Conservation (phyloP, 2,113 vertebrate genomes). For the Scortum barcoo region DNA sequence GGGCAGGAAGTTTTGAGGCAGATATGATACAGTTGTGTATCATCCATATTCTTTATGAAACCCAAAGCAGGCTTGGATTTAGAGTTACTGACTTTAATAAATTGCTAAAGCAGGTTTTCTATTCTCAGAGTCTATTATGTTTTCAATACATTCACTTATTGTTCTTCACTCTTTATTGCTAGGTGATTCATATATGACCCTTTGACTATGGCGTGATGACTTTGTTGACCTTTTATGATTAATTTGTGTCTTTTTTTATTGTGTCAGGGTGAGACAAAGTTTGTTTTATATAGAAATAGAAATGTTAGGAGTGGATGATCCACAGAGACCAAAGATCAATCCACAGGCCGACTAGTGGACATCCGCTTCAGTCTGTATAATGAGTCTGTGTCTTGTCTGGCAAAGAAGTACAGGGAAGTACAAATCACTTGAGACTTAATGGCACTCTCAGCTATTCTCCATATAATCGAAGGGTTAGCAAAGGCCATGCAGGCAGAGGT, state of each 20-base stretch:
- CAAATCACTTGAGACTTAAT: not conserved
- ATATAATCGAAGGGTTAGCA: not conserved
- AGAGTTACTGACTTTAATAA: too few species aligned
- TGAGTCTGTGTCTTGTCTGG: not conserved
- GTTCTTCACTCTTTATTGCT: too few species aligned
- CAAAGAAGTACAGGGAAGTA: not conserved
- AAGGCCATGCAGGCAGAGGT: not conserved
- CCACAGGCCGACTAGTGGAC: not conserved
- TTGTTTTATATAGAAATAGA: not conserved
- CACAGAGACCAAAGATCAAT: not conserved
- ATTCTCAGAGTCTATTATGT: not conserved
- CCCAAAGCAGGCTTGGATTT: too few species aligned
- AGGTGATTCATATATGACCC: too few species aligned
- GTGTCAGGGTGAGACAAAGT: not conserved
- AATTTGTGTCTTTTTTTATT: too few species aligned
- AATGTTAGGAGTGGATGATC: not conserved
- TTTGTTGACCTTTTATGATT: too few species aligned
- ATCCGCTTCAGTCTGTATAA: not conserved
- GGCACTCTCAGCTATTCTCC: not conserved
- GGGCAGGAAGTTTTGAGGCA: too few species aligned
- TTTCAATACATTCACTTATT: not conserved
- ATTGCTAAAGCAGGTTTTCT: too few species aligned
- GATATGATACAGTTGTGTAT: too few species aligned
- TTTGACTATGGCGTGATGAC: too few species aligned
- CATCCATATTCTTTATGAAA: too few species aligned